Evolutionary conservation across 92 coral and sea anemone species (phyloP).

Genomic region (Palythoa caribaeorum): DNA sequence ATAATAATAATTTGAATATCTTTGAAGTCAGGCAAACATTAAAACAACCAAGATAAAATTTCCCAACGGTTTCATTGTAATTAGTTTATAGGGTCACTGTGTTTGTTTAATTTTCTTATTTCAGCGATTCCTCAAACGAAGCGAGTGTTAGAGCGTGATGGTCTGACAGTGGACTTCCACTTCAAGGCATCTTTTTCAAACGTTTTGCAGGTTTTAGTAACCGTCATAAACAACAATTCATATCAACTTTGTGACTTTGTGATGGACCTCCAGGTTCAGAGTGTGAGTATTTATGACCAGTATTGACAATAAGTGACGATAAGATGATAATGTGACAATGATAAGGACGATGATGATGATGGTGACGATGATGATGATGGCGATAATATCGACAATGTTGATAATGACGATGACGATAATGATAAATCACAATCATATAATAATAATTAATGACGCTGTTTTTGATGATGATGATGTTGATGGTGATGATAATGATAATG

Average conservation of each 20-base stretch:
- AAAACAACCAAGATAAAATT: too few species aligned
- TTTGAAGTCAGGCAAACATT: too few species aligned
- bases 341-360: background rate
- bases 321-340: background rate
- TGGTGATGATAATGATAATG: background rate
- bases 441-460: background rate
- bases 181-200: conserved; percentile 73
- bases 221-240: conserved; percentile 57
- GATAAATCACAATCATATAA: background rate
- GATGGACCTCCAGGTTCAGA: conserved; percentile 65
- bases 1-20: too few species aligned
- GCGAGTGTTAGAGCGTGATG: conserved; percentile 56
- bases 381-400: background rate
- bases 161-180: conserved; percentile 61
- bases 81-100: too few species aligned
- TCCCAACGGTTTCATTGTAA: too few species aligned
- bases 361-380: background rate
- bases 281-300: conserved; percentile 61
- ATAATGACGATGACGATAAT: background rate
- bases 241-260: conserved; percentile 65
- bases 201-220: conserved; percentile 75
- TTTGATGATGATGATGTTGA: background rate
- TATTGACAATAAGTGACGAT: background rate
- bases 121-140: conserved; percentile 73
- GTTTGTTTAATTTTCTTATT: background rate